A percentile compares a stretch with the other conserved stretches of the same genome.
Evolutionary conservation across 2,113 vertebrate genomes (phyloP).

Genomic region (Larimichthys crocea): DNA sequence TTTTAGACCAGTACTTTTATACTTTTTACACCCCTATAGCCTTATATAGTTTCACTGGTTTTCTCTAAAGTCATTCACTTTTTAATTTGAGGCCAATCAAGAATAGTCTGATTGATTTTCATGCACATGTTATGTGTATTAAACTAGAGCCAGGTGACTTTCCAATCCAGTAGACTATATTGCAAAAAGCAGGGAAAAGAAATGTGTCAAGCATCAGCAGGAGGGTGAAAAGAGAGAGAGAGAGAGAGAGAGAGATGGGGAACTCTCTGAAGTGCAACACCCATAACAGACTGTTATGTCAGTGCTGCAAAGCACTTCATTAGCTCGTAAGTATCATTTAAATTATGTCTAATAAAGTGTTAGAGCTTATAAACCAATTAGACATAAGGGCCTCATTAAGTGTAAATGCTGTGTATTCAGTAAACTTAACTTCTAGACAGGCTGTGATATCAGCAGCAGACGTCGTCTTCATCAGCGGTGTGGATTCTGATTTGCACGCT

Average conservation of each 20-base stretch:
- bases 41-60: background rate
- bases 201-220: background rate
- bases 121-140: background rate
- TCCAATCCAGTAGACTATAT: background rate
- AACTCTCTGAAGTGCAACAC: constrained; percentile 12
- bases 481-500: background rate
- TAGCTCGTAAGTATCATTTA: constrained; percentile 9
- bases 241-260: background rate
- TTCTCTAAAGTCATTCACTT: background rate
- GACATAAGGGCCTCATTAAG: constrained; percentile 2
- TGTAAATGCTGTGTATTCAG: background rate
- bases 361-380: constrained; percentile 15
- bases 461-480: background rate
- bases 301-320: constrained; percentile 6
- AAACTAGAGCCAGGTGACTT: background rate
- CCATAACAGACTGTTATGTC: background rate
- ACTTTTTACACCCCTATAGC: background rate
- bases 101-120: background rate
- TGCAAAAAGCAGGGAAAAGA: background rate
- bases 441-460: background rate
- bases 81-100: background rate
- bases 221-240: background rate
- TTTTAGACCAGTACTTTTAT: background rate
- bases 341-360: constrained; percentile 19
- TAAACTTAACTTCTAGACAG: background rate